Evolutionary conservation across 2,888 invertebrate genomes (phyloP), one percentile per base, ranked within the genome.

Genomic region (Sesia apiformis): DNA sequence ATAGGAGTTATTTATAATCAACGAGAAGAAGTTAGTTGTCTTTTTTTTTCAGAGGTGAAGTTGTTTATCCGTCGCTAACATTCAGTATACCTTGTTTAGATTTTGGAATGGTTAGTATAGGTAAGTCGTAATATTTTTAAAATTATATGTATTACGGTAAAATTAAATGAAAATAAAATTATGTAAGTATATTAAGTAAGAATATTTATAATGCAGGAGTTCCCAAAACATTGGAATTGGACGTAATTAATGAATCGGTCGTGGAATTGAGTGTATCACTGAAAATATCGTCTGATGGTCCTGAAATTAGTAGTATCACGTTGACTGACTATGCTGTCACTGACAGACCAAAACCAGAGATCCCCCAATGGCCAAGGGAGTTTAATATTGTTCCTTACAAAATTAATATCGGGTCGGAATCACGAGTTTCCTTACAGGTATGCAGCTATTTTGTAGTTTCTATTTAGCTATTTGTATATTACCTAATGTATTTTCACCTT

Each of bases 51-150:
- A 93, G 93, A 64, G 93, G 93, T 8, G 90, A 85, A 67, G 85
- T 93, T 2, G 78, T 93, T 55, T 92, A 91, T 65, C 93, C 93
- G 1, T 84, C 91, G 5, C 66, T 93, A 39, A 84, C 74, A 66
- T 91, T 92, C 60, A 88, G 90, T 60, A 76, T 84, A 43, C 78
- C 83, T 0, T 81, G 80, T 59, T 70, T 93, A 52, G 89, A 92
- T 74, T 93, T 93, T 69, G 92, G 91, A 43, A 74, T 69, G 50
- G 84, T 91, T 7, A 88, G 92, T 57, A 72, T 92, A 63, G 93
- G 93, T 92, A 77, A 76, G 77, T 53, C 5, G 23, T 39, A 41
- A 8, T 52, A 39, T 39, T 23, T n/a, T 42, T 42, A 6, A 42
- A 6, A 42, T 1, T 7, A 3, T 23, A 23, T 23, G 23, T 23